Percentiles rank a stretch among this genome's conserved stretches.
These are phyloP conservation scores for Drosophila virilis DNA, from an alignment of 1,140 invertebrate species.

Conservation along the genomic window DNA sequence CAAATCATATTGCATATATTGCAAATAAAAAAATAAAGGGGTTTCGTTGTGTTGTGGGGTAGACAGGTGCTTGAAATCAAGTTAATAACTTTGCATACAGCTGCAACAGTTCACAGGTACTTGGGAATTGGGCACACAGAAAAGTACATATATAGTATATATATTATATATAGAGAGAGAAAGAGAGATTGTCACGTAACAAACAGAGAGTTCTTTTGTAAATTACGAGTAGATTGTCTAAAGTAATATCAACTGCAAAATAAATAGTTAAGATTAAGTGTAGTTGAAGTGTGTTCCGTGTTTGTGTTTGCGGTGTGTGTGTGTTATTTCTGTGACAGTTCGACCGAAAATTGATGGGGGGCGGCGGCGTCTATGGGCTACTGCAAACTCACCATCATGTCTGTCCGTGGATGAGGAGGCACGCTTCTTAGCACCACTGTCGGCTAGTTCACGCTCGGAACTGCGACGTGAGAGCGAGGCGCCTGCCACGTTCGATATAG, in stretches of 20 bases:
- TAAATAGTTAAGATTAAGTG: conserved; percentile 62
- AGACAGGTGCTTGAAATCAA: conserved; percentile 1
- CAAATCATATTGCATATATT: conserved; percentile 29
- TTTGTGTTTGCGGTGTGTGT: conserved; percentile 24
- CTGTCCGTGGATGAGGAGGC: conserved; percentile 91
- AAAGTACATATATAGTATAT: conserved; percentile 25
- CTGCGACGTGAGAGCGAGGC: conserved; percentile 91
- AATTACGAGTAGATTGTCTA: conserved; percentile 51
- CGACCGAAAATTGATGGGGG: conserved; percentile 20
- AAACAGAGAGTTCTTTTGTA: conserved; percentile 33
- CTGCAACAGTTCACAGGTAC: conserved; percentile 48
- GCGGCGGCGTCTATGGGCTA: background rate
- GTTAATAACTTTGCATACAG: conserved; percentile 25
- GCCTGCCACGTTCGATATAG: conserved; percentile 92
- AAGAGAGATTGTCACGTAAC: conserved; percentile 15
- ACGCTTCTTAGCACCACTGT: conserved; percentile 92
- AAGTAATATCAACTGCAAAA: conserved; percentile 76
- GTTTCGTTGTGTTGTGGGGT: conserved; percentile 15
- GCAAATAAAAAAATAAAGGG: conserved; percentile 30
- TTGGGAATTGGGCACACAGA: conserved; percentile 23
- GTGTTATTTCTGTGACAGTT: conserved; percentile 44
- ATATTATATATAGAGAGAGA: conserved; percentile 7
- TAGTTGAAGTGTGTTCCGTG: conserved; percentile 50
- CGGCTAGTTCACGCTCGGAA: conserved; percentile 91
- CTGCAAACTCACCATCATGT: conserved; percentile 87